Evolutionary conservation across 2,888 invertebrate genomes (phyloP).

Genomic region (Platycheirus albimanus): DNA sequence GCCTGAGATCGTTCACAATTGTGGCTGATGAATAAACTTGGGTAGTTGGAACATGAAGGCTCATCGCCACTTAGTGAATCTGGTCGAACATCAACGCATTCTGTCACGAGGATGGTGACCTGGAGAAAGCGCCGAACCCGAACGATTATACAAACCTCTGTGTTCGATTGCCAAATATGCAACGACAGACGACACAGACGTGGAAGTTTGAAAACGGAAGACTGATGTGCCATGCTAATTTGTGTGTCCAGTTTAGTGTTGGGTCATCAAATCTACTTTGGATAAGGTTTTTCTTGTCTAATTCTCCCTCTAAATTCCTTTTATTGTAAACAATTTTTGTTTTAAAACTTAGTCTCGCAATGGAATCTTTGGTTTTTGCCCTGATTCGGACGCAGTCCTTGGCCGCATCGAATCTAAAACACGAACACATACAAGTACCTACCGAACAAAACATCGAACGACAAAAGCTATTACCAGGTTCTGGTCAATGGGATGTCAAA

Average conservation of each 20-base stretch:
- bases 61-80: no score
- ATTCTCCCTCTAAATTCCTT: no score
- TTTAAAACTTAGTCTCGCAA: no score
- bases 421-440: conserved; percentile 85
- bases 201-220: conserved; percentile 97
- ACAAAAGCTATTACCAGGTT: no score
- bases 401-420: conserved; percentile 83
- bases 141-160: conserved; percentile 89
- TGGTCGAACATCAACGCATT: no score
- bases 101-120: conserved; percentile 88
- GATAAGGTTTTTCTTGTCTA: no score
- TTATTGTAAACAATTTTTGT: no score
- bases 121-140: conserved; percentile 94
- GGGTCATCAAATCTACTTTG: no score
- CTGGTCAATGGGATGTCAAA: conserved; percentile 92
- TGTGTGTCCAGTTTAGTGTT: conserved; percentile 91
- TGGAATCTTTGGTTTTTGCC: no score
- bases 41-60: conserved; percentile 97
- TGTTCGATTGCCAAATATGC: conserved; percentile 91
- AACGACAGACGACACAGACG: conserved; percentile 94
- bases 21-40: no score
- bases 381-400: no score
- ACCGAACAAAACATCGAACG: conserved; percentile 91
- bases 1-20: no score
- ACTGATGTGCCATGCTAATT: conserved; percentile 93